These are phyloP conservation scores for Holothuria scabra DNA, from an alignment of 53 echinoderm and acorn worm species.

Conservation along the genomic window DNA sequence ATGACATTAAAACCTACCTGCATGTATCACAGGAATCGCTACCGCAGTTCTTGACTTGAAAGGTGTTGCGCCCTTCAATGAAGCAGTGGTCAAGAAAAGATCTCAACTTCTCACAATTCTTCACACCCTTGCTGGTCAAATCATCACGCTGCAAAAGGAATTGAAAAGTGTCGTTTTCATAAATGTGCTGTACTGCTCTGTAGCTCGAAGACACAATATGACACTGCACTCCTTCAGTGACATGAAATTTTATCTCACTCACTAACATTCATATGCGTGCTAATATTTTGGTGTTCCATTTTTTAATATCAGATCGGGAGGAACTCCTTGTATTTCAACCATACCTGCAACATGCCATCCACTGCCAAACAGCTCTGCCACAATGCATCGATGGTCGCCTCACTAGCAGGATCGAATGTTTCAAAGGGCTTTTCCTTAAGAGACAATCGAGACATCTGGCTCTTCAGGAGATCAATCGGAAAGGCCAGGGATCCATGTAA, in stretches of 20 bases:
- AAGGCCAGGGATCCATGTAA: conserved; percentile 4
- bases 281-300: too few species aligned
- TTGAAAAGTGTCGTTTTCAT: too few species aligned
- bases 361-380: conserved; percentile 27
- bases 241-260: too few species aligned
- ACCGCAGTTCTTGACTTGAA: conserved; percentile 22
- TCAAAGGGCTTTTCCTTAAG: conserved; percentile 25
- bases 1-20: conserved; percentile 3
- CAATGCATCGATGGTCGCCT: background rate
- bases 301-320: too few species aligned
- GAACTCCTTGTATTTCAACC: background rate
- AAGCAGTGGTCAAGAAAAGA: conserved; percentile 24
- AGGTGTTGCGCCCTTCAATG: conserved; percentile 16
- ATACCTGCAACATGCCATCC: conserved; percentile 17
- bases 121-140: background rate
- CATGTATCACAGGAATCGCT: conserved; percentile 2
- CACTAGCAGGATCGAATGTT: conserved; percentile 5
- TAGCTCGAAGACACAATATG: too few species aligned
- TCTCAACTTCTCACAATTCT: conserved; percentile 1
- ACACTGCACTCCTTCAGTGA: too few species aligned
- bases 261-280: too few species aligned
- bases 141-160: background rate
- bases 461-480: conserved; percentile 27
- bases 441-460: background rate
- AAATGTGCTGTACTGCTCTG: too few species aligned